Percentiles rank a stretch among this genome's conserved stretches.
phyloP scores from a whole-genome alignment of 2,113 vertebrate genomes.

The Megaptera novaeangliae region DNA sequence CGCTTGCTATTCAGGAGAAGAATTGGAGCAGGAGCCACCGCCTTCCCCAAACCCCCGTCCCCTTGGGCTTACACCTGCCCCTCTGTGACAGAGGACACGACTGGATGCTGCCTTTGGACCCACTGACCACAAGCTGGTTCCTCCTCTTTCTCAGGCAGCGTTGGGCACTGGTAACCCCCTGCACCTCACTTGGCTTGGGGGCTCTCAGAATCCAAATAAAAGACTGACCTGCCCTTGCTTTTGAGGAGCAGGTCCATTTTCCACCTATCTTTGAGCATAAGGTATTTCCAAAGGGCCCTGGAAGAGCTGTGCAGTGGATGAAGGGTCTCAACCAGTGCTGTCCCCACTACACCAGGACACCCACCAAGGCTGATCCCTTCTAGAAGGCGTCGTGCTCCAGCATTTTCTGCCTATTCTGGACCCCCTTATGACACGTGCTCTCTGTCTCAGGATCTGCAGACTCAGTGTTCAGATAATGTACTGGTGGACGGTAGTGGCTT shows the following conservation, averaged over 20 bases:
- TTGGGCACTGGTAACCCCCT: neutral
- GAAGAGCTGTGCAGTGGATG: neutral
- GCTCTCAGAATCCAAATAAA: neutral
- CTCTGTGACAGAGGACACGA: neutral
- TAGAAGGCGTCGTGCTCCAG: neutral
- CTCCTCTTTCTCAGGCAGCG: neutral
- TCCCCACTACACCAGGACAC: neutral
- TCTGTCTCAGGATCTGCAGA: neutral
- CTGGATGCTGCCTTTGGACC: neutral
- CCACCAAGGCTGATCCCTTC: neutral
- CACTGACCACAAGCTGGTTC: neutral
- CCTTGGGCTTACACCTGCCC: neutral
- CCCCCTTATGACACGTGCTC: neutral
- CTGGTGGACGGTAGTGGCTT: neutral
- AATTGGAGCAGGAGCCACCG: neutral
- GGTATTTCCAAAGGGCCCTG: neutral
- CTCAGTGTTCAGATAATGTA: neutral
- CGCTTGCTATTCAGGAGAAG: neutral
- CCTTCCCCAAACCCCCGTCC: accelerated
- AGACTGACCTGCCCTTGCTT: neutral
- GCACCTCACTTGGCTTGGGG: neutral
- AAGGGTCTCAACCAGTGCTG: neutral
- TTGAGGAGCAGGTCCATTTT: neutral
- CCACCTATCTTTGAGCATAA: neutral
- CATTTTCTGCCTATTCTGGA: neutral